Evolutionary conservation across 2,113 vertebrate genomes (phyloP), one percentile per base, ranked within the genome.

Genomic region (Mormoops blainvillei): DNA sequence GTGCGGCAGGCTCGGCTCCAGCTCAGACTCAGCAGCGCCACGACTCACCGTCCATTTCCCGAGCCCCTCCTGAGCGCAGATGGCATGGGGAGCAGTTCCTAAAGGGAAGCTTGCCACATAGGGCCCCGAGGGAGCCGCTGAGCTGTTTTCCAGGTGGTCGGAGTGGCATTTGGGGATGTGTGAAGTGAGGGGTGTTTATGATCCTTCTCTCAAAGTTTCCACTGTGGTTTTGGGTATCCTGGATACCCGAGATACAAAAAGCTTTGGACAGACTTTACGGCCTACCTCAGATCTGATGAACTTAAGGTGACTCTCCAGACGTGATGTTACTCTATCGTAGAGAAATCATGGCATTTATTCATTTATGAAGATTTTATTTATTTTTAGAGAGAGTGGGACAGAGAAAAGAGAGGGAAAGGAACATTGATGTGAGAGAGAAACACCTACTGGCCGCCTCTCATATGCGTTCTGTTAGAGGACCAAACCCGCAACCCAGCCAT

Each of bases 201-300:
- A 28, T 22, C 54, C 77, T 81, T 83, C 54, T 78, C n/a, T 91
- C 41, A 26, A 18, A 81, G 52, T 93, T 94, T 96, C 94, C 73
- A 52, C 4, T 81, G 63, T 52, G 22, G 58, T 68, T 16, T 45
- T 38, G 41, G 28, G 7, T 73, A 77, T 91, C 65, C 58, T 93
- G 45, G 71, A 80, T 73, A 77, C 45, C 19, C 61, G 18, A 24
- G 50, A 43, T 31, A 54, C 15, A 73, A 74, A 95, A 86, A 68
- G 31, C n/a, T 52, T 33, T 16, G 76, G 36, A 13, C 67, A 71
- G 38, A 58, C 24, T 36, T 58, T 43, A 41, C 26, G 33, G 73
- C 45, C 87, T 80, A 63, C 22, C 76, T 95, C 33, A 61, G 19
- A 31, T 38, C 56, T 56, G 50, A 45, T 41, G 22, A 45, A 65